Conservation (phyloP, 2,888 invertebrate species). For the Dolomedes plantarius region DNA sequence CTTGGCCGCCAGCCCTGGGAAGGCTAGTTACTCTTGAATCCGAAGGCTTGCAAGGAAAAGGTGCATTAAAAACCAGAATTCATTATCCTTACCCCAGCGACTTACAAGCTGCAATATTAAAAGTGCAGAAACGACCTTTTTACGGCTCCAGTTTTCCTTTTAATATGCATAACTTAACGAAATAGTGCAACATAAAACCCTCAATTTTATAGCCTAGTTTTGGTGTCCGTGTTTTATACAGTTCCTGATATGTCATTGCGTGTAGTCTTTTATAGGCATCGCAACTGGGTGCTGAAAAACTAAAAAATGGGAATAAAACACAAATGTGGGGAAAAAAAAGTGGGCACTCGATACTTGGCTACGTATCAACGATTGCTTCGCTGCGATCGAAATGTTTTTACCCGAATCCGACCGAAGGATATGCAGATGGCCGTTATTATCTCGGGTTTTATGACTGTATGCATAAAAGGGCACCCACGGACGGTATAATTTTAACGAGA, state of each 20-base stretch:
- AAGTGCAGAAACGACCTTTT: slow-evolving; percentile 72
- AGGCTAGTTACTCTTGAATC: slow-evolving; percentile 70
- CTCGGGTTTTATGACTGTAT: slow-evolving; percentile 63
- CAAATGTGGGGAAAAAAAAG: slow-evolving; percentile 50
- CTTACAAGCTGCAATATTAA: slow-evolving; percentile 71
- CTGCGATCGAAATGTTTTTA: slow-evolving; percentile 65
- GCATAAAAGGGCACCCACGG: slow-evolving; percentile 66
- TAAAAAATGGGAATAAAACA: slow-evolving; percentile 64
- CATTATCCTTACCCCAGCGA: slow-evolving; percentile 70
- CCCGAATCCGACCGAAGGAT: slow-evolving; percentile 59
- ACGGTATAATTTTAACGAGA: slow-evolving; percentile 67
- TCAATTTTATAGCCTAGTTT: slow-evolving; percentile 71
- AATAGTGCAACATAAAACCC: slow-evolving; percentile 72
- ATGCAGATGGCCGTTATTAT: slow-evolving; percentile 70
- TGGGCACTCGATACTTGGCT: slow-evolving; percentile 54
- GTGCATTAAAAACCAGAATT: slow-evolving; percentile 72
- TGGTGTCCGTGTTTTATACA: slow-evolving; percentile 71
- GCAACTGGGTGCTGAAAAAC: slow-evolving; percentile 71
- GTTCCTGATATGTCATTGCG: slow-evolving; percentile 71
- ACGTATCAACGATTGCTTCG: slow-evolving; percentile 61
- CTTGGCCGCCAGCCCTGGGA: slow-evolving; percentile 62
- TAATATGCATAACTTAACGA: slow-evolving; percentile 72
- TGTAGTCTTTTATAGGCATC: slow-evolving; percentile 69
- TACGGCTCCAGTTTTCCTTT: slow-evolving; percentile 71
- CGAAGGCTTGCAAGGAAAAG: slow-evolving; percentile 69